phyloP scores from a whole-genome alignment of 2,113 vertebrate species.

The Salvelinus fontinalis region DNA sequence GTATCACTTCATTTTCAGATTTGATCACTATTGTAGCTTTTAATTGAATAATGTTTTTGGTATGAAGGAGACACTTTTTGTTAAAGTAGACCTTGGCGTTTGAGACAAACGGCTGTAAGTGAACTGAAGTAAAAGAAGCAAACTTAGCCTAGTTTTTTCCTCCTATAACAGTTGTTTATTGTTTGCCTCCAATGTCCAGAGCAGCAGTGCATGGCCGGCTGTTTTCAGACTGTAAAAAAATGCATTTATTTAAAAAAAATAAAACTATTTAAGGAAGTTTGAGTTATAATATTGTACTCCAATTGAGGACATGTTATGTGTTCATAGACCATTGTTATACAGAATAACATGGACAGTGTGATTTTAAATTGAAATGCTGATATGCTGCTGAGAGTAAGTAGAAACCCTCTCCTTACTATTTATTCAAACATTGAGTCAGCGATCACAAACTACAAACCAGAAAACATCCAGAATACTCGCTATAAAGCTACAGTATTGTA shows the following conservation, averaged over 20 bases:
- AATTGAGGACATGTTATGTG: too few species aligned
- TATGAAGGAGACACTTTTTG: conserved; percentile 57
- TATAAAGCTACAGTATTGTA: conserved; percentile 41
- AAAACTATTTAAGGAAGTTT: conserved; percentile 73
- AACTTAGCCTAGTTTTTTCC: conserved; percentile 41
- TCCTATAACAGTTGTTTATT: conserved; percentile 47
- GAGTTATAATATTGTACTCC: not conserved
- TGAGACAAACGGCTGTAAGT: conserved; percentile 60
- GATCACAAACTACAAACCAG: too few species aligned
- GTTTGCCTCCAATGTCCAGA: conserved; percentile 66
- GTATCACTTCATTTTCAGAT: conserved; percentile 38
- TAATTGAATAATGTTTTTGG: conserved; percentile 45
- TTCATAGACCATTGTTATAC: too few species aligned
- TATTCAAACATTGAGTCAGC: too few species aligned
- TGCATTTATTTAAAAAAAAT: conserved; percentile 81
- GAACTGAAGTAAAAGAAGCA: conserved; percentile 48
- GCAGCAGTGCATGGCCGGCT: conserved; percentile 73
- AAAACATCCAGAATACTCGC: too few species aligned
- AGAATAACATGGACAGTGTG: not conserved
- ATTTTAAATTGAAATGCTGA: not conserved
- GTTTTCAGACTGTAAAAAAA: conserved; percentile 80
- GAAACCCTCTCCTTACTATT: too few species aligned
- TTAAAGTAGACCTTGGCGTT: conserved; percentile 58
- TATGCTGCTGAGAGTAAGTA: not conserved
- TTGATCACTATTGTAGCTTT: conserved; percentile 48